Conservation (phyloP, 2,888 invertebrate genomes). For the Euproctis similis region DNA sequence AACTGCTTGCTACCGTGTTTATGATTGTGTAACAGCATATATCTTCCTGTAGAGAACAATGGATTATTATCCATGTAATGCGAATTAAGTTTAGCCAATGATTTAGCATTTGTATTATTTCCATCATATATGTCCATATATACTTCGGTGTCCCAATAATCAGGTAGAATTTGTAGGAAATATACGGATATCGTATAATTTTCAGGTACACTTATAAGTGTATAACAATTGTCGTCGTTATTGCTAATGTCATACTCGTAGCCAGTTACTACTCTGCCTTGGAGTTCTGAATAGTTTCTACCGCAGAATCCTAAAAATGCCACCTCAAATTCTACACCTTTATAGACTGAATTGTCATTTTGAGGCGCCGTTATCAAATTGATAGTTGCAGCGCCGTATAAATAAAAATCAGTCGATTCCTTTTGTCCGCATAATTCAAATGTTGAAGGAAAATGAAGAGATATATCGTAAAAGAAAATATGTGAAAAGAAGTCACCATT, state of each 20-base stretch:
- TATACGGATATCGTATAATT: conserved; percentile 84
- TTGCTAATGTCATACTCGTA: too few relatives aligned
- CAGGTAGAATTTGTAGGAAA: conserved; percentile 34
- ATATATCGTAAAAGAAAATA: conserved; percentile 26
- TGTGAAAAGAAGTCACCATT: conserved; percentile 30
- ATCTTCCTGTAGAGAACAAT: conserved; percentile 82
- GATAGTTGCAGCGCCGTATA: conserved; percentile 35
- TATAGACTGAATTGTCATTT: conserved; percentile 38
- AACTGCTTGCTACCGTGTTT: conserved; percentile 30
- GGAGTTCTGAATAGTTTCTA: conserved; percentile 80
- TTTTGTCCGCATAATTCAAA: conserved; percentile 42
- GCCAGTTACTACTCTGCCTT: conserved; percentile 79
- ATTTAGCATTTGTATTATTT: conserved; percentile 29
- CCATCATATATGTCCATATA: conserved; percentile 63
- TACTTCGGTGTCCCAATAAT: conserved; percentile 34
- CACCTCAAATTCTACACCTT: conserved; percentile 81
- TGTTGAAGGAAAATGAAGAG: conserved; percentile 19
- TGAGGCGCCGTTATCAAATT: conserved; percentile 45
- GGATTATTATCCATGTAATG: conserved; percentile 28
- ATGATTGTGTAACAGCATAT: conserved; percentile 74
- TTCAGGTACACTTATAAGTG: conserved; percentile 79
- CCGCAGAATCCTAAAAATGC: conserved; percentile 62
- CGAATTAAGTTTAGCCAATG: conserved; percentile 27
- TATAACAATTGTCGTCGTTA: conserved; percentile 64
- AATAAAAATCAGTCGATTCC: conserved; percentile 42